Conservation (phyloP, 1,140 invertebrate species). For the Dufourea novaeangliae region DNA sequence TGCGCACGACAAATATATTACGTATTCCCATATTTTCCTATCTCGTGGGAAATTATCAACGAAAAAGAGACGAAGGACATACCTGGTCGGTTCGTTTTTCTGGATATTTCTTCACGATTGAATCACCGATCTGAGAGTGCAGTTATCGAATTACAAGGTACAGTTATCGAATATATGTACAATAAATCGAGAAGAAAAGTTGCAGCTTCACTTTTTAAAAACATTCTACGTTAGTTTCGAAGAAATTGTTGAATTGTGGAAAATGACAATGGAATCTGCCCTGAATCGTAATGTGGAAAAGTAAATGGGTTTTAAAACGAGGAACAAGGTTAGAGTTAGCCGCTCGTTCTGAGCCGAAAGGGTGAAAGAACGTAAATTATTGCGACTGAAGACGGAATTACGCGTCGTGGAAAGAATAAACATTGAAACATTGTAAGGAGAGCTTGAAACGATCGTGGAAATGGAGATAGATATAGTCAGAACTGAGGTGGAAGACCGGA, state of each 20-base stretch:
- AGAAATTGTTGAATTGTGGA: no score
- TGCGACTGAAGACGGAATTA: not conserved
- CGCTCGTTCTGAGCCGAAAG: not conserved
- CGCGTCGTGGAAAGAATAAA: not conserved
- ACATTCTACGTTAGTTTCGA: no score
- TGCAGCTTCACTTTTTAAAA: no score
- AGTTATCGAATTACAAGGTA: no score
- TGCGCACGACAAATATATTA: not conserved
- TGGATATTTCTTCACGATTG: not conserved
- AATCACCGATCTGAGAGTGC: no score
- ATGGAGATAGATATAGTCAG: not conserved
- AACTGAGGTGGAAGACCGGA: not conserved
- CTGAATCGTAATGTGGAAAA: no score
- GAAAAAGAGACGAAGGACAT: constrained; percentile 4
- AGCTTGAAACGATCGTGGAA: not conserved
- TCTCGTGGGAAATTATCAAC: constrained; percentile 52
- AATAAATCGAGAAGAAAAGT: no score
- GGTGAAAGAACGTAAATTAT: not conserved
- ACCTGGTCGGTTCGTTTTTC: no score
- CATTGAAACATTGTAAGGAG: not conserved
- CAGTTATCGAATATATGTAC: no score
- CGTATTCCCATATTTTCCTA: no score
- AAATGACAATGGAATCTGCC: no score
- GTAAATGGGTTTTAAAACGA: not conserved
- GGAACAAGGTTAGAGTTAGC: not conserved